Evolutionary conservation across 2,797 vertebrate genomes (phyloP).

Genomic region (Acipenser transmontanus): DNA sequence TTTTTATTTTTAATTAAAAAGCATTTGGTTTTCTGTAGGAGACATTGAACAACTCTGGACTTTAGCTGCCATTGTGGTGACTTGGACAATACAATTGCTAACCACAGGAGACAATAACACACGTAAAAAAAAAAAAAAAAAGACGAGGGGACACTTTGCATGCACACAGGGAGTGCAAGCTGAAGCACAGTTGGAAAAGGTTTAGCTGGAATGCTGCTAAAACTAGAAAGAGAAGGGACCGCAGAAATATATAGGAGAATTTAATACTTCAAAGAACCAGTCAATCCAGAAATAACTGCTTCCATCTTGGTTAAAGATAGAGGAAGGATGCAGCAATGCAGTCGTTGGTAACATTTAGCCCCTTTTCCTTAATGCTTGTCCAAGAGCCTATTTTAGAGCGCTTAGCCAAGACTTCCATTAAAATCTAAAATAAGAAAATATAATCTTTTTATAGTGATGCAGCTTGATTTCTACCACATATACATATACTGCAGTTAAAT

Average conservation of each 20-base stretch:
- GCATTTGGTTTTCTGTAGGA: conserved; percentile 2
- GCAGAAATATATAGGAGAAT: conserved; percentile 25
- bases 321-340: conserved; percentile 46
- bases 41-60: conserved; percentile 20
- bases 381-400: conserved; percentile 27
- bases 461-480: too few species aligned
- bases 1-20: conserved; percentile 1
- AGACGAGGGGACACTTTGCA: too few species aligned
- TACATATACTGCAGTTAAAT: too few species aligned
- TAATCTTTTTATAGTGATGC: too few species aligned
- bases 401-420: too few species aligned
- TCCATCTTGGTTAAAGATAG: conserved; percentile 56
- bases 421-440: too few species aligned
- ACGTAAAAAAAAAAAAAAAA: too few species aligned
- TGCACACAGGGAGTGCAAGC: conserved; percentile 13
- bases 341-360: conserved; percentile 45
- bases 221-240: conserved; percentile 35
- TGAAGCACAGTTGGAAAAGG: conserved; percentile 7
- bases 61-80: conserved; percentile 39
- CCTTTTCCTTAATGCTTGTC: conserved; percentile 47
- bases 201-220: conserved; percentile 28
- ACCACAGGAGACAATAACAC: conserved; percentile 28
- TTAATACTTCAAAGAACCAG: conserved; percentile 47
- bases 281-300: conserved; percentile 56
- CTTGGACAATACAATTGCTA: conserved; percentile 33